These are phyloP conservation scores for Rhabdomys dilectus DNA, from an alignment of 2,113 vertebrate genomes.

Conservation along the genomic window DNA sequence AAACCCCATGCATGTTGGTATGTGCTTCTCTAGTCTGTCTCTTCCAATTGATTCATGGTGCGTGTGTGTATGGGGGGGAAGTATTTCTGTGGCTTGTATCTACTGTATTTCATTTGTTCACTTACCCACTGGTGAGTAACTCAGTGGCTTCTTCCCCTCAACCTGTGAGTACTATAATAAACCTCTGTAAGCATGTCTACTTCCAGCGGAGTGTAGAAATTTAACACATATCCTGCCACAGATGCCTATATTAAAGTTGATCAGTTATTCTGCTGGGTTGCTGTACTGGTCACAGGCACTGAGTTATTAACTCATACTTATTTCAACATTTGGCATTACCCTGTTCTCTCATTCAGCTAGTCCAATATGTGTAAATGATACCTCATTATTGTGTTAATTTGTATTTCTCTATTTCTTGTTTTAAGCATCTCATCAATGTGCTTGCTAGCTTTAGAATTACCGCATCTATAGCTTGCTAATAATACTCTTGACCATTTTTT, in stretches of 20 bases:
- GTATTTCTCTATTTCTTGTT: constrained; percentile 39
- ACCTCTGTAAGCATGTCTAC: background rate
- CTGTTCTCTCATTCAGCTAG: background rate
- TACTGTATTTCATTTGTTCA: background rate
- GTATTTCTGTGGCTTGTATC: background rate
- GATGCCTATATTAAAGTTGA: background rate
- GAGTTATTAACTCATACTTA: background rate
- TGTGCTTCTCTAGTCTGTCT: background rate
- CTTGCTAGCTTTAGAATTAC: constrained; percentile 27
- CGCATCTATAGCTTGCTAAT: constrained; percentile 14
- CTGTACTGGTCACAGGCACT: background rate
- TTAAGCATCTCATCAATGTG: constrained; percentile 38
- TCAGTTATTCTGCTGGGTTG: background rate
- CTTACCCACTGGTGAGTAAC: background rate
- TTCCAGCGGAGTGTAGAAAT: background rate
- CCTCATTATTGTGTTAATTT: constrained; percentile 57
- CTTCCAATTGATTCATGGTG: background rate
- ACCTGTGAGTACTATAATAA: background rate
- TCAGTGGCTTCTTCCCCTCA: background rate
- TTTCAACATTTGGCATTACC: background rate
- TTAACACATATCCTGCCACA: background rate
- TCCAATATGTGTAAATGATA: background rate
- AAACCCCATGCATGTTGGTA: background rate
- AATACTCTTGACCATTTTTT: background rate
- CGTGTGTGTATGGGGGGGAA: background rate